Evolutionary conservation across 1,140 invertebrate species (phyloP), one percentile per base, ranked within the genome.

Genomic region (Neoseiulus cucumeris): DNA sequence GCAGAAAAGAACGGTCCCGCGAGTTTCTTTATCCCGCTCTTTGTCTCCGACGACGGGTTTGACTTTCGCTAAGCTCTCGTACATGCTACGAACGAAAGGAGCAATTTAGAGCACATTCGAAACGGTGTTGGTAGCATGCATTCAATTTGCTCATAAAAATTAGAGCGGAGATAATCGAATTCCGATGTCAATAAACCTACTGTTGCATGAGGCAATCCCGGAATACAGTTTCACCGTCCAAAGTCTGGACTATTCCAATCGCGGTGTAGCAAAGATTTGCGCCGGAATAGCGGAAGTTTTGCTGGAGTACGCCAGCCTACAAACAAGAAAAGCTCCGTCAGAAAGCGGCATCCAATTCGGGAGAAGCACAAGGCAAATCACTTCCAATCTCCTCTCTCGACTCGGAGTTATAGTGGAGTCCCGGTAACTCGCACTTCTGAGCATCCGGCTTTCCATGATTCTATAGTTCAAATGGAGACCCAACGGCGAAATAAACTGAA

Each of bases 211-310:
- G 25, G 25, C 33, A 33, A 17, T 59, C 51, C 14, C 51, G 51
- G 14, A 59, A 29, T 17, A 25, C 12, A 59, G 25, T 14, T 25
- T 25, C 1, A 6, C 51, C 51, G 4, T 59, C 33, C 33, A 39
- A 6, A 4, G 33, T 39, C 4, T 6, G 17, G 4, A 59, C 51
- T 1, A 59, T 20, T 2, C 14, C 17, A 20, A 20, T 9, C 17
- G 25, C 51, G 51, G 22, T 9, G 33, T 59, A 14, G 51, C 51
- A 59, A 12, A 59, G 51, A 6, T 20, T 12, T 14, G 51, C 51
- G 22, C 51, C 51, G 17, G 51, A 59, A 25, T 59, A 59, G 22
- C 51, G 51, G 51, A 59, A 59, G 51, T 59, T 59, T 59, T 59
- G 51, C 9, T 59, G 51, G 1, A 59, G 51, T 20, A 59, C 51